phyloP scores from a whole-genome alignment of 2,797 vertebrate genomes.

The Manis crassicaudata region DNA sequence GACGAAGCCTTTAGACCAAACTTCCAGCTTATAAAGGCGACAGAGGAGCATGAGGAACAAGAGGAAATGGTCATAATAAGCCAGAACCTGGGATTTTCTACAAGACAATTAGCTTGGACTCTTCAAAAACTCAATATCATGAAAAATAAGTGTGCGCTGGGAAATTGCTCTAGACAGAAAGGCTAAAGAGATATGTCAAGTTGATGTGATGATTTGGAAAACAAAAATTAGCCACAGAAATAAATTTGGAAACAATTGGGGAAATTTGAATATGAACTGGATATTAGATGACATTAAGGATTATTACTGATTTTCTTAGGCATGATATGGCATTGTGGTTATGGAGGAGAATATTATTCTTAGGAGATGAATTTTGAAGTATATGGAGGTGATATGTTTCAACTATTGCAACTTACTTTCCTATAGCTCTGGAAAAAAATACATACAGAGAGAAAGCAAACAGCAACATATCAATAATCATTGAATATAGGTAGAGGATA shows the following conservation, averaged over 20 bases:
- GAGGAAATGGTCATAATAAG: not conserved
- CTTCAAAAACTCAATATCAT: not conserved
- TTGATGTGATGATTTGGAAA: not conserved
- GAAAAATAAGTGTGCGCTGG: not conserved
- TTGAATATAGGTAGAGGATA: not conserved
- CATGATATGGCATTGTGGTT: not conserved
- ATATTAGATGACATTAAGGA: not conserved
- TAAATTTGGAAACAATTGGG: not conserved
- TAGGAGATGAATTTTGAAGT: not conserved
- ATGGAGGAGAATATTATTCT: not conserved
- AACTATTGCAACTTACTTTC: not conserved
- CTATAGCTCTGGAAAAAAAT: not conserved
- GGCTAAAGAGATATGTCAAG: not conserved
- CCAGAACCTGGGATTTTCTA: not conserved
- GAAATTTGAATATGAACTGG: not conserved
- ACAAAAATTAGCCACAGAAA: not conserved
- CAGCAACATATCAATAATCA: not conserved
- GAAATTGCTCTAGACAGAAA: not conserved
- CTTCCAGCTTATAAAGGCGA: not conserved
- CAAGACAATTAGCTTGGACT: not conserved
- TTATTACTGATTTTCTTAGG: constrained; percentile 18
- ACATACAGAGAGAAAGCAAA: not conserved
- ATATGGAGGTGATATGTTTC: not conserved
- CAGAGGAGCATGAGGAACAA: not conserved
- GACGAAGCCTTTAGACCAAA: not conserved